Percentiles rank a stretch among this genome's conserved stretches.
Conservation (phyloP, 2,797 vertebrate genomes). For the Gymnodraco acuticeps region DNA sequence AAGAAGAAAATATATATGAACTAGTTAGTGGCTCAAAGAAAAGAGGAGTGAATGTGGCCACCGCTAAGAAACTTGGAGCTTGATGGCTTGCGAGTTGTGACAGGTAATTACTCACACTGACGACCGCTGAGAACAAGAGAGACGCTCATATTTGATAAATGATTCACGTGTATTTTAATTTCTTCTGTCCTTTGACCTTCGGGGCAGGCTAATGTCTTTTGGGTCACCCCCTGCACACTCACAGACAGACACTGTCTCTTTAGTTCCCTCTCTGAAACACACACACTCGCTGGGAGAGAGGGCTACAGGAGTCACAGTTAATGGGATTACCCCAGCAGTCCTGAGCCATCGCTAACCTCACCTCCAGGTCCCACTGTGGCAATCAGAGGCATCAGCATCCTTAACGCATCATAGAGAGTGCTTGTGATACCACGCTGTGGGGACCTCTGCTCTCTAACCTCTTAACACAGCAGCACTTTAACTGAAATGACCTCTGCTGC, state of each 20-base stretch:
- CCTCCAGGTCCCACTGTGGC: constrained; percentile 82
- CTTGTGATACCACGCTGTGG: constrained; percentile 80
- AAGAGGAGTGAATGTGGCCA: constrained; percentile 5
- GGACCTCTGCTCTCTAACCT: constrained; percentile 84
- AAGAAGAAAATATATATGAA: constrained; percentile 2
- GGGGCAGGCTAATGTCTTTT: constrained; percentile 78
- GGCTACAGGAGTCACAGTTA: constrained; percentile 85
- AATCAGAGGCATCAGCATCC: constrained; percentile 80
- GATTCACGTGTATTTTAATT: constrained; percentile 79
- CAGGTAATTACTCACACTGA: constrained; percentile 66
- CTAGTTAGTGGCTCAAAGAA: background rate
- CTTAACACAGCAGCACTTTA: constrained; percentile 83
- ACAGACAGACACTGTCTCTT: constrained; percentile 47
- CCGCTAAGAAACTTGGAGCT: constrained; percentile 27
- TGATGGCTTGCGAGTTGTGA: constrained; percentile 45
- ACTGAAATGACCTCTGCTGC: constrained; percentile 82
- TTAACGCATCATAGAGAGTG: constrained; percentile 83
- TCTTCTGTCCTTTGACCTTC: constrained; percentile 76
- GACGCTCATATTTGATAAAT: constrained; percentile 76
- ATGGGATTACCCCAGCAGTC: constrained; percentile 88
- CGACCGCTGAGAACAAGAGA: constrained; percentile 44
- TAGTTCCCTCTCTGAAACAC: constrained; percentile 29
- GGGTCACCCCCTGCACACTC: constrained; percentile 59
- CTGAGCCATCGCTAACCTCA: constrained; percentile 78
- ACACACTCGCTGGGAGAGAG: constrained; percentile 45